phyloP scores from a whole-genome alignment of 2,888 invertebrate genomes.

The Athalia circularis region DNA sequence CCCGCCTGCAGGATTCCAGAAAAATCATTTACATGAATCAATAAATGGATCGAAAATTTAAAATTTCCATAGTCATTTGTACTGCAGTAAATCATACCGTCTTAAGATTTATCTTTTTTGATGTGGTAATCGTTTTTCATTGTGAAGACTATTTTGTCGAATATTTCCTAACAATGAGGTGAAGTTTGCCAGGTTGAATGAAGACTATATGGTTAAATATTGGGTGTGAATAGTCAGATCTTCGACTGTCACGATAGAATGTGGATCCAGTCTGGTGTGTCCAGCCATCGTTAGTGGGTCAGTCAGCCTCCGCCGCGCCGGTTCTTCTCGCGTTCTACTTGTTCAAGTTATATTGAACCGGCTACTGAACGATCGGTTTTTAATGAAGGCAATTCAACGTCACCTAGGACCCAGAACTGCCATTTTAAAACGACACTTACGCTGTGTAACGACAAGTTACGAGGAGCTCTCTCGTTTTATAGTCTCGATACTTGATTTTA shows the following conservation, averaged over 20 bases:
- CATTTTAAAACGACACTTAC: background rate
- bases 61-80: too few species aligned
- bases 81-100: too few species aligned
- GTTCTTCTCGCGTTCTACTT: slow-evolving; percentile 38
- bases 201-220: background rate
- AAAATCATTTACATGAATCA: too few species aligned
- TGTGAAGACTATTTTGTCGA: background rate
- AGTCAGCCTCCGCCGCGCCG: background rate
- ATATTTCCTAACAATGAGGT: too few species aligned
- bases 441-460: too few species aligned
- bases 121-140: too few species aligned
- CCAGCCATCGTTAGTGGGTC: slow-evolving; percentile 21
- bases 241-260: background rate
- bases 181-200: too few species aligned
- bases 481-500: too few species aligned
- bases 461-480: too few species aligned
- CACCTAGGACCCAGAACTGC: background rate
- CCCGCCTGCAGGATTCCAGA: background rate
- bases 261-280: background rate
- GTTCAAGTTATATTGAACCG: background rate
- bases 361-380: slow-evolving; percentile 1
- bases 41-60: too few species aligned
- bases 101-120: too few species aligned
- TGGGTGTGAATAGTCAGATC: background rate
- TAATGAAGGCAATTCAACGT: slow-evolving; percentile 7